Conservation (phyloP, 2,113 vertebrate species). For the Atherinomorus stipes region DNA sequence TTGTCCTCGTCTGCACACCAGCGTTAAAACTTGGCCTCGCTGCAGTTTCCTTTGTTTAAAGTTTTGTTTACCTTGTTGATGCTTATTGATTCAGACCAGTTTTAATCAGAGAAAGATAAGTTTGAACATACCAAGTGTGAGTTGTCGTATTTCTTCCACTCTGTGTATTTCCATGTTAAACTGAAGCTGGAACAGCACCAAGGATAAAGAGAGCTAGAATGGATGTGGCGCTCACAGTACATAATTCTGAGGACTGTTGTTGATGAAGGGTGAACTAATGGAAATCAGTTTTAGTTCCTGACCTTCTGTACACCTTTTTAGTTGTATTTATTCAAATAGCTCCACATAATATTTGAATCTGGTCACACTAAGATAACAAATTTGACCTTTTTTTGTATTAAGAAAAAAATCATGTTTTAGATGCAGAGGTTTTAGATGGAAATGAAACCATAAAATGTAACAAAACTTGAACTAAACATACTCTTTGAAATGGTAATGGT, state of each 20-base stretch:
- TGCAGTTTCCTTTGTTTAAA: conserved; percentile 32
- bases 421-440: too few species aligned
- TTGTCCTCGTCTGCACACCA: conserved; percentile 27
- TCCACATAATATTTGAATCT: neutral
- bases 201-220: neutral
- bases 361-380: too few species aligned
- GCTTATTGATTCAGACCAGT: conserved; percentile 64
- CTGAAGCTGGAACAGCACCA: conserved; percentile 55
- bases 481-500: too few species aligned
- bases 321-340: neutral
- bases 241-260: neutral
- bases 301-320: conserved; percentile 9
- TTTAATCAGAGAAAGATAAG: conserved; percentile 48
- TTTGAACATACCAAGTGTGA: conserved; percentile 41
- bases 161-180: conserved; percentile 43
- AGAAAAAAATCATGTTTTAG: too few species aligned
- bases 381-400: too few species aligned
- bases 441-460: too few species aligned
- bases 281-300: conserved; percentile 20
- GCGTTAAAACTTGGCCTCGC: neutral
- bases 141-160: conserved; percentile 44
- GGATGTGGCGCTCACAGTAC: neutral
- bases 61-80: conserved; percentile 32
- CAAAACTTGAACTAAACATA: too few species aligned
- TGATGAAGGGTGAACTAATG: conserved; percentile 20